Conservation (phyloP, 2,797 vertebrate species). For the Danio choprae region DNA sequence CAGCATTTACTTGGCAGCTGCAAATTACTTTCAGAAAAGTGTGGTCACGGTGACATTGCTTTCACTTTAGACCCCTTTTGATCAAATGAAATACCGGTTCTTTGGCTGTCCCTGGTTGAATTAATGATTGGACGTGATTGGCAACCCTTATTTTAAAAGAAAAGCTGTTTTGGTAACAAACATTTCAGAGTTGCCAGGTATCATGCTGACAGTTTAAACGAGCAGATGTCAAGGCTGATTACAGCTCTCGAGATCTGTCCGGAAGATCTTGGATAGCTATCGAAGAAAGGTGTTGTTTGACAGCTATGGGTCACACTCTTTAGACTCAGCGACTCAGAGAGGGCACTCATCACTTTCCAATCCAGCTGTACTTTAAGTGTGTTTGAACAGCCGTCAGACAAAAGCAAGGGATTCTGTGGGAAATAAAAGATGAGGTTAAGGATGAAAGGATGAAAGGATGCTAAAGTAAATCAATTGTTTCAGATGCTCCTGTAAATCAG, state of each 20-base stretch:
- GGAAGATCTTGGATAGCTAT: slow-evolving; percentile 55
- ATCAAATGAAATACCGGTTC: slow-evolving; percentile 33
- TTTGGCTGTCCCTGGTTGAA: slow-evolving; percentile 50
- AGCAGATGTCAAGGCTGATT: slow-evolving; percentile 71
- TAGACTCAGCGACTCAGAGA: slow-evolving; percentile 36
- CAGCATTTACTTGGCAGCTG: slow-evolving; percentile 47
- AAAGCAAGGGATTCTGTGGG: slow-evolving; percentile 8
- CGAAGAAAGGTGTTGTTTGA: slow-evolving; percentile 37
- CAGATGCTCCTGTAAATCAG: neutral
- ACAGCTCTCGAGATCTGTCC: slow-evolving; percentile 63
- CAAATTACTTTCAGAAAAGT: slow-evolving; percentile 40
- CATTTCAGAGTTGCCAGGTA: slow-evolving; percentile 56
- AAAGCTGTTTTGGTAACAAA: slow-evolving; percentile 59
- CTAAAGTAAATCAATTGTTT: neutral
- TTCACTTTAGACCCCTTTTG: slow-evolving; percentile 43
- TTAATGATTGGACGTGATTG: slow-evolving; percentile 47
- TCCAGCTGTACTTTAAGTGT: slow-evolving; percentile 32
- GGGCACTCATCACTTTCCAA: slow-evolving; percentile 23
- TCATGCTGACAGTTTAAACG: slow-evolving; percentile 66
- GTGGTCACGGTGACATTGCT: slow-evolving; percentile 51
- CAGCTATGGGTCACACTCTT: slow-evolving; percentile 36
- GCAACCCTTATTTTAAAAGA: slow-evolving; percentile 36
- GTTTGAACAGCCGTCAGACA: slow-evolving; percentile 34
- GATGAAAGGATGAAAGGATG: neutral
- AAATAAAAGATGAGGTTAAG: slow-evolving; percentile 17